Base-by-base conservation (phyloP, 2,113 vertebrate species). In the Pseudolaguvia tuberculata region DNA sequence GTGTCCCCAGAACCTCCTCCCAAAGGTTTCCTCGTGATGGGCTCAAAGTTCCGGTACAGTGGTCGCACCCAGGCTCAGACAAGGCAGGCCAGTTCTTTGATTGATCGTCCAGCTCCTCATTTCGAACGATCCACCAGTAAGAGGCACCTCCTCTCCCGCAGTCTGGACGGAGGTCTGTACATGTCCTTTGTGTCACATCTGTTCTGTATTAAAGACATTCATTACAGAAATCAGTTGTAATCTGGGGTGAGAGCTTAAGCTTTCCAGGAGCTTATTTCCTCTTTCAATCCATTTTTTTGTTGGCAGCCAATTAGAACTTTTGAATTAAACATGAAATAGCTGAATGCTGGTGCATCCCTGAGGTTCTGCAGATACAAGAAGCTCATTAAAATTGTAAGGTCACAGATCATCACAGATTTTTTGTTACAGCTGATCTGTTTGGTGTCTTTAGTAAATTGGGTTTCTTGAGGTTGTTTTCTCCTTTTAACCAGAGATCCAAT, bases 1-100 rank as follows among this genome's bases (percentile, higher is more conserved):
- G 96, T 98, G 53, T 98, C 94, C 65, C 96, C 97, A 0, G 97
- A 99, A 80, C 96, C 96, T 1, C 95, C 96, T 17, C 97, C 96
- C 0, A 98, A 98, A 82, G 96, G 97, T 25, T 99, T 99, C 87
- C 86, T 99, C 81, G 96, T 98, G 78, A 98, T 98, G 96, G 97
- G 97, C 77, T 98, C 96, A 79, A 98, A 98, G 91, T 99, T 99
- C 77, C 92, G 97, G 72, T 99, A 98, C 88, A 99, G 97, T 0
- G 97, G 97, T 42, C 92, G 97, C 75, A 99, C 97, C 0, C 97
- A 99, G 88, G 94, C 97, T 1, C 97, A 99, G 87, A 98, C 94
- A 0, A 91, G 95, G 48, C 95, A 98, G 86, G 97, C 96, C 83
- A 98, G 97, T 0, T 93, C 96, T n/a, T 93, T 98, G 39, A 99